Conservation (phyloP, 2,888 invertebrate species). For the Eumacrocentrus americanus region DNA sequence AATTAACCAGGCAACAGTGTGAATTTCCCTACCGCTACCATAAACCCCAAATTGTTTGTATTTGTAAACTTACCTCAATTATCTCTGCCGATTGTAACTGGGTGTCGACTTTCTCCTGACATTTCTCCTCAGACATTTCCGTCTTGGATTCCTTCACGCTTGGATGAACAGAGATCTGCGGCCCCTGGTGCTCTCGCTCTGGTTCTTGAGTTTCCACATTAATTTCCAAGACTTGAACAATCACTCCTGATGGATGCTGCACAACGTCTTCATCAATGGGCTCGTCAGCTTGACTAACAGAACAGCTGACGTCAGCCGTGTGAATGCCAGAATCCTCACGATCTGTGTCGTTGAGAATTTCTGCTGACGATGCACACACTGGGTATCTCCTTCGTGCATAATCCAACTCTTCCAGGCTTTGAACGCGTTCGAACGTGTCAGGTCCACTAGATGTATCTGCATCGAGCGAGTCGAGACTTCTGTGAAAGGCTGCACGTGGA, state of each 20-base stretch:
- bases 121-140: slow-evolving; percentile 28
- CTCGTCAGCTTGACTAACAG: slow-evolving; percentile 76
- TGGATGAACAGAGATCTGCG: slow-evolving; percentile 15
- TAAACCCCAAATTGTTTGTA: no score
- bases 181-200: slow-evolving; percentile 23
- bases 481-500: slow-evolving; percentile 63
- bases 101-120: slow-evolving; percentile 35
- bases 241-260: slow-evolving; percentile 38
- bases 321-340: slow-evolving; percentile 82
- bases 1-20: slow-evolving; percentile 1
- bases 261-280: slow-evolving; percentile 65
- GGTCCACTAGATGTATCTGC: slow-evolving; percentile 63
- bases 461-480: slow-evolving; percentile 71
- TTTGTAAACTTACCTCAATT: slow-evolving; percentile 51
- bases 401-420: slow-evolving; percentile 70
- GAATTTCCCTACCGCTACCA: slow-evolving; percentile 8
- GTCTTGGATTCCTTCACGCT: slow-evolving; percentile 12
- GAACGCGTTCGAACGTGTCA: slow-evolving; percentile 69
- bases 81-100: slow-evolving; percentile 48
- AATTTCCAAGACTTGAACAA: slow-evolving; percentile 43
- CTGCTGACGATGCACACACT: slow-evolving; percentile 67
- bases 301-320: slow-evolving; percentile 79
- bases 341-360: slow-evolving; percentile 71
- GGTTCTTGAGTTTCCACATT: slow-evolving; percentile 43
- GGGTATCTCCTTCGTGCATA: slow-evolving; percentile 63